These are phyloP conservation scores for Helicoverpa assulta DNA, from an alignment of 2,888 invertebrate genomes.

Conservation along the genomic window DNA sequence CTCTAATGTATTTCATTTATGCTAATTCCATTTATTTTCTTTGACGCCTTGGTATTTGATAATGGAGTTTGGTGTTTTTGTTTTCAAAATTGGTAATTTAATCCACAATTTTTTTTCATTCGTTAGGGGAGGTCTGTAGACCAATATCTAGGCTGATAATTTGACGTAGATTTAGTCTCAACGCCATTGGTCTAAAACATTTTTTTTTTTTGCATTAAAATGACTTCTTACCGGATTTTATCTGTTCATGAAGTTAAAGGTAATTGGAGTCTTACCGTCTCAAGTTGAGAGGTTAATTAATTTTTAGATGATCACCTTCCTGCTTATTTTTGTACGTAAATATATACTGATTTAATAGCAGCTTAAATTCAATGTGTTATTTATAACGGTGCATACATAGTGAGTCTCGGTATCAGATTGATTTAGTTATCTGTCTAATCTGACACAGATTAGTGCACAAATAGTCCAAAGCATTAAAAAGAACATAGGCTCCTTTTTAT, in stretches of 20 bases:
- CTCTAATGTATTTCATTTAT: slow-evolving; percentile 73
- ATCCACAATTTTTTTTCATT: neutral
- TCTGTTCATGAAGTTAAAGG: slow-evolving; percentile 17
- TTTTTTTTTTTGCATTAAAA: slow-evolving; percentile 10
- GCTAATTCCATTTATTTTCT: slow-evolving; percentile 70
- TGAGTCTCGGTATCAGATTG: too few relatives aligned
- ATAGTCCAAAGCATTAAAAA: too few relatives aligned
- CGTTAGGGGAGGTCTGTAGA: too few relatives aligned
- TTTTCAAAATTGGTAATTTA: slow-evolving; percentile 42
- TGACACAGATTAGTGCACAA: too few relatives aligned
- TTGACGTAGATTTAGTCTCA: neutral
- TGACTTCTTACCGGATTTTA: slow-evolving; percentile 9
- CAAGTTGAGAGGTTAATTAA: slow-evolving; percentile 7
- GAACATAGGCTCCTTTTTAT: too few relatives aligned
- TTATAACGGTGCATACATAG: too few relatives aligned
- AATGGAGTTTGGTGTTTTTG: slow-evolving; percentile 61
- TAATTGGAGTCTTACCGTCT: slow-evolving; percentile 25
- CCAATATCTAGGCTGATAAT: neutral
- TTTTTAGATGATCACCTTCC: slow-evolving; percentile 6
- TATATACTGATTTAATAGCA: neutral
- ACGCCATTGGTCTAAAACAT: neutral
- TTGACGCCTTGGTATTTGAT: slow-evolving; percentile 59
- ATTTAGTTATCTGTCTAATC: too few relatives aligned
- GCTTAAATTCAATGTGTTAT: neutral
- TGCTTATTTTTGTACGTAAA: neutral